Evolutionary conservation across 1,140 invertebrate genomes (phyloP), one percentile per base, ranked within the genome.

Genomic region (Arctopsyche grandis): DNA sequence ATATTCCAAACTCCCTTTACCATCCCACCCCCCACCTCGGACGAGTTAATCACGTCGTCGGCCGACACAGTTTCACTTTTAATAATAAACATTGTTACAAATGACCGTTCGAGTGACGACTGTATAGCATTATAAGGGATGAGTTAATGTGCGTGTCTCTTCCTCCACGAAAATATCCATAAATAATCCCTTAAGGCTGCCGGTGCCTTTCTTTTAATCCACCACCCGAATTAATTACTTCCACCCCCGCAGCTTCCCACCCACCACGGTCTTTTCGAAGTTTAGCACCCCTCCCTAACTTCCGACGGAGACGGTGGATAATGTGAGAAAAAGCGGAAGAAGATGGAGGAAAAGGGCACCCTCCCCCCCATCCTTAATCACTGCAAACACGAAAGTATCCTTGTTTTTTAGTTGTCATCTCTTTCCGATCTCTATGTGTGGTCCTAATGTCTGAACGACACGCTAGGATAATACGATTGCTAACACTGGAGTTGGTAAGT

Each of bases 221-320:
- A 74, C 71, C 71, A 24, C 48, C 71, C 71, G 71, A 74, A 74
- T 74, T 74, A 74, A 74, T 74, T 74, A 74, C 71, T 74, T 74
- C 48, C 48, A 56, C 71, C 46, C 70, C 46, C 44, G 58, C 58
- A 60, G 21, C 4, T 60, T n/a, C 63, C 21, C 24, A 10, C 63
- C 63, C 9, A 21, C 22, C 22, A 16, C 7, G 5, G n/a, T 22
- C 58, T 22, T 66, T 12, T 14, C 58, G 24, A 66, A 66, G 21
- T 66, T 66, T 66, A 0, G 63, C 24, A 3, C 10, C 48, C 16
- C 10, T 52, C 12, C 16, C 10, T 52, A 5, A 3, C 48, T 66
- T 26, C 24, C 46, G 44, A 56, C 21, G 24, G 24, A 74, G 22
- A 29, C 48, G 16, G 71, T 56, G 22, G 71, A 74, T 56, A 73